phyloP scores from a whole-genome alignment of 2,113 vertebrate genomes.

The Numida meleagris region DNA sequence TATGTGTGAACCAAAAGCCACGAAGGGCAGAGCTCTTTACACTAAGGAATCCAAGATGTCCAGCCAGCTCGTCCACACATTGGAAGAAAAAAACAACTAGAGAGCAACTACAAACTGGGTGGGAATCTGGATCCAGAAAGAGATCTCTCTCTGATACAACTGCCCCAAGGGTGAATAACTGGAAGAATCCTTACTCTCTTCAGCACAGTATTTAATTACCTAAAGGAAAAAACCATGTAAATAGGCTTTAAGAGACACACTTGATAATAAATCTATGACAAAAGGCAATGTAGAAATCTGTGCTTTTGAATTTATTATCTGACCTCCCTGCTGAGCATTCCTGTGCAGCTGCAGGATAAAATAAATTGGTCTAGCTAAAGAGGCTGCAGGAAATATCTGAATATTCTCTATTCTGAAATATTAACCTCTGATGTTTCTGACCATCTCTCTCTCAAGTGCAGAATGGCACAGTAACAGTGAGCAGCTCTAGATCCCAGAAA shows the following conservation, averaged over 20 bases:
- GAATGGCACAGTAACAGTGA: not conserved
- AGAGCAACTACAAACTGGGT: not conserved
- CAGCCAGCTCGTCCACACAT: not conserved
- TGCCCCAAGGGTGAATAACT: not conserved
- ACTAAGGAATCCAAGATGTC: not conserved
- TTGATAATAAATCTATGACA: slow-evolving; percentile 63
- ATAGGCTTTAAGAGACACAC: slow-evolving; percentile 41
- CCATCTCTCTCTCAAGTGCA: not conserved
- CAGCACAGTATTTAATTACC: slow-evolving; percentile 31
- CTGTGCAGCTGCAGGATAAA: slow-evolving; percentile 54
- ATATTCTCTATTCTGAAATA: slow-evolving; percentile 38
- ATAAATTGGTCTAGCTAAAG: slow-evolving; percentile 63
- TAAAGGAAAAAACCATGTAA: slow-evolving; percentile 46
- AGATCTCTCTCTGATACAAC: not conserved
- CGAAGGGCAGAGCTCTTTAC: not conserved
- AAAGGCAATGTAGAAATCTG: slow-evolving; percentile 53
- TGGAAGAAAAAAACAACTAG: not conserved
- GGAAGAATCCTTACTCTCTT: slow-evolving; percentile 7
- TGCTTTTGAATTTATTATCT: slow-evolving; percentile 65
- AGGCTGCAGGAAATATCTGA: slow-evolving; percentile 54
- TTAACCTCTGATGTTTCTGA: slow-evolving; percentile 30
- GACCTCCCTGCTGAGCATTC: slow-evolving; percentile 61
- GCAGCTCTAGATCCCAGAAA: not conserved
- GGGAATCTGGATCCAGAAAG: not conserved
- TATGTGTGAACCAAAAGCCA: not conserved